Conservation (phyloP, 2,888 invertebrate species). For the Mamestra brassicae region DNA sequence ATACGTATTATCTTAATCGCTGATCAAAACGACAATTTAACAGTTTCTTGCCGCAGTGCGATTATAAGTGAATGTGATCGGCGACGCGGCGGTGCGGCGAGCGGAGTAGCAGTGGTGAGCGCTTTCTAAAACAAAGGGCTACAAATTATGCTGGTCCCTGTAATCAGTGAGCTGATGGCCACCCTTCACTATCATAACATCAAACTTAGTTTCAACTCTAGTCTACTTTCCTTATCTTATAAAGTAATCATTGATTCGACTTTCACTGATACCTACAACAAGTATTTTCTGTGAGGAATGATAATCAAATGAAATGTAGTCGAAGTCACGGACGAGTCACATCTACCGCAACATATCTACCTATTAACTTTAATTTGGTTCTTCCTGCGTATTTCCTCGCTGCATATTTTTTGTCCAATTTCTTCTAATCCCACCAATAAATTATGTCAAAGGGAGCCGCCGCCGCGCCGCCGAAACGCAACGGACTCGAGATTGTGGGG, state of each 20-base stretch:
- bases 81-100: background rate
- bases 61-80: constrained; percentile 56
- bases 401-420: constrained; percentile 57
- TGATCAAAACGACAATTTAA: constrained; percentile 67
- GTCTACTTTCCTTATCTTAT: background rate
- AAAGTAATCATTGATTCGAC: background rate
- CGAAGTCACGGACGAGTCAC: too few relatives aligned
- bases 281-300: background rate
- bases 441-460: constrained; percentile 52
- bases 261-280: constrained; percentile 8
- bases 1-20: constrained; percentile 64
- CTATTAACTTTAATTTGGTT: constrained; percentile 29
- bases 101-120: background rate
- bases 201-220: background rate
- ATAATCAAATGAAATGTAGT: too few relatives aligned
- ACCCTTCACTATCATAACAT: constrained; percentile 47
- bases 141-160: constrained; percentile 28
- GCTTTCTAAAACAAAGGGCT: constrained; percentile 54
- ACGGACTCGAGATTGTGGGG: constrained; percentile 68
- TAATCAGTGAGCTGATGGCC: constrained; percentile 10
- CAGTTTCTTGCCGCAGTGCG: constrained; percentile 57
- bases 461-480: constrained; percentile 55
- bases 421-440: constrained; percentile 59
- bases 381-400: constrained; percentile 35
- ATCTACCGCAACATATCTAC: background rate